These are phyloP conservation scores for Chelidonichthys spinosus DNA, from an alignment of 2,797 vertebrate species.

Conservation along the genomic window DNA sequence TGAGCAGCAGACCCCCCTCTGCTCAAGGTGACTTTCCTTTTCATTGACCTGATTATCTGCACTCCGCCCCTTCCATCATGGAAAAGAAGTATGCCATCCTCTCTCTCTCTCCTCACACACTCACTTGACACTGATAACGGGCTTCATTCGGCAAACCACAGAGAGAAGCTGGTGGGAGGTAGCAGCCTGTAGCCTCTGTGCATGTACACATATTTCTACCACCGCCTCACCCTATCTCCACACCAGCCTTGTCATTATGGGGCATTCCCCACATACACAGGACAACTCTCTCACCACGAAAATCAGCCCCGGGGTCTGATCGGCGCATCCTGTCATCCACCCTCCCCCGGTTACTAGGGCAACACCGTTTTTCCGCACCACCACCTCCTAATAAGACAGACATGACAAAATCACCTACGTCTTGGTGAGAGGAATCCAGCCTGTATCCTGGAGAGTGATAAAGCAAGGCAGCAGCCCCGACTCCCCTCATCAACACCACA, in stretches of 20 bases:
- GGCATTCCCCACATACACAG: slow-evolving; percentile 74
- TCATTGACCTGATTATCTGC: slow-evolving; percentile 79
- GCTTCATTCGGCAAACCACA: slow-evolving; percentile 51
- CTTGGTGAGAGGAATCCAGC: slow-evolving; percentile 67
- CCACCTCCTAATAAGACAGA: slow-evolving; percentile 78
- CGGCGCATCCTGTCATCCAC: slow-evolving; percentile 53
- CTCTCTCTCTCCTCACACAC: slow-evolving; percentile 31
- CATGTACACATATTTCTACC: slow-evolving; percentile 66
- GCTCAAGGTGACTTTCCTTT: slow-evolving; percentile 82
- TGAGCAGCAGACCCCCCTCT: slow-evolving; percentile 45
- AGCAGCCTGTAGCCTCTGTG: slow-evolving; percentile 49
- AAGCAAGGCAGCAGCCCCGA: slow-evolving; percentile 51
- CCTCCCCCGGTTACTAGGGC: slow-evolving; percentile 66
- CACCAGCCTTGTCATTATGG: slow-evolving; percentile 78
- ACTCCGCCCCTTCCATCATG: slow-evolving; percentile 50
- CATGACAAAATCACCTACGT: slow-evolving; percentile 71
- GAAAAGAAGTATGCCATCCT: slow-evolving; percentile 72
- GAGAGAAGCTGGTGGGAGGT: slow-evolving; percentile 68
- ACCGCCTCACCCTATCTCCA: slow-evolving; percentile 66
- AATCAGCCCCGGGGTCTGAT: slow-evolving; percentile 57
- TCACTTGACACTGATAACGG: slow-evolving; percentile 72
- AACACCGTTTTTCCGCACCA: slow-evolving; percentile 67
- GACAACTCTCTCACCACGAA: slow-evolving; percentile 68
- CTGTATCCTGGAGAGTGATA: slow-evolving; percentile 62
- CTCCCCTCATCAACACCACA: slow-evolving; percentile 46